A percentile compares a stretch with the other conserved stretches of the same genome.
phyloP scores from a whole-genome alignment of 2,888 invertebrate species.

The Augiades crinisus region DNA sequence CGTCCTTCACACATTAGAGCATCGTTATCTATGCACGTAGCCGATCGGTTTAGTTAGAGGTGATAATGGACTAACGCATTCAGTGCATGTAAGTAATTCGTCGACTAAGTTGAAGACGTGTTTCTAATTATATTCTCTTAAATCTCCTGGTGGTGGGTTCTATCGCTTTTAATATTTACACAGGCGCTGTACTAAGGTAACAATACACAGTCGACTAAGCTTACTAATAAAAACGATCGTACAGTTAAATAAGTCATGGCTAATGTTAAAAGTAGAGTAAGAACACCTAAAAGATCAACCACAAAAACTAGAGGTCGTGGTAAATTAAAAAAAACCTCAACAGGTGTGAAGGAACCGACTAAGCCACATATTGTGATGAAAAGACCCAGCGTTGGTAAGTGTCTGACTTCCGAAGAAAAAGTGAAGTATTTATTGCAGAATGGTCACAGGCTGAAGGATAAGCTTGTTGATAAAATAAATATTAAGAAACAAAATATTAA shows the following conservation, averaged over 20 bases:
- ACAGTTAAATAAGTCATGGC: conserved; percentile 53
- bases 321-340: conserved; percentile 53
- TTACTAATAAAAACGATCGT: conserved; percentile 53
- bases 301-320: conserved; percentile 43
- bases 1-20: conserved; percentile 77
- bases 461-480: conserved; percentile 18
- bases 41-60: conserved; percentile 65
- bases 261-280: conserved; percentile 65
- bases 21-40: conserved; percentile 73
- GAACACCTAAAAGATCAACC: conserved; percentile 53
- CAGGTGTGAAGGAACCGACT: conserved; percentile 34
- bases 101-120: conserved; percentile 36
- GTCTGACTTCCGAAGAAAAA: conserved; percentile 27
- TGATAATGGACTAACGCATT: conserved; percentile 71
- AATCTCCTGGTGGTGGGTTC: conserved; percentile 59
- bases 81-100: conserved; percentile 71
- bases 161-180: conserved; percentile 40
- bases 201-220: conserved; percentile 41
- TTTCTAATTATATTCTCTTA: conserved; percentile 47
- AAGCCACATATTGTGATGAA: conserved; percentile 32
- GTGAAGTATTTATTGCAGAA: conserved; percentile 25
- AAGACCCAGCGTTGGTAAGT: conserved; percentile 30
- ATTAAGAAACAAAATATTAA: conserved; percentile 29
- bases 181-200: conserved; percentile 34
- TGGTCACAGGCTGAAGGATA: conserved; percentile 22